Percentiles rank a stretch among this genome's conserved stretches.
These are phyloP conservation scores for Nephrotoma appendiculata DNA, from an alignment of 2,888 invertebrate species.

Conservation along the genomic window DNA sequence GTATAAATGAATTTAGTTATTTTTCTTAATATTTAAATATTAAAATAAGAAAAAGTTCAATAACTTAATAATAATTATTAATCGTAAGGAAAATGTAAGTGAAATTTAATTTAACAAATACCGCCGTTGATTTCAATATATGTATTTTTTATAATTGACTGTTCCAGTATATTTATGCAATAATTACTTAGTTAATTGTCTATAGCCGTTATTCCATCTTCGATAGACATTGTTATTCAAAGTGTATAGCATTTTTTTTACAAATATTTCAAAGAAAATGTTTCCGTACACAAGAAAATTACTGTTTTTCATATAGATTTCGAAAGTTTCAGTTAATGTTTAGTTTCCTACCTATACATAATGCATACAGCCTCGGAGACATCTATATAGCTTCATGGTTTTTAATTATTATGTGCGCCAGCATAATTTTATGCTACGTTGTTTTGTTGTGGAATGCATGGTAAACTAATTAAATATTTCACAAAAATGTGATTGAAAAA, in stretches of 20 bases:
- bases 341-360: neutral
- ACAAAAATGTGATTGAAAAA: too few species aligned
- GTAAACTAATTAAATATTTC: too few species aligned
- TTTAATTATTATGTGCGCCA: too few species aligned
- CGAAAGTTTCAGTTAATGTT: neutral
- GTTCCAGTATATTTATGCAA: neutral
- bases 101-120: neutral
- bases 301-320: neutral
- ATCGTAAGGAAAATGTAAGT: neutral
- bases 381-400: neutral
- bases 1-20: neutral
- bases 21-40: neutral
- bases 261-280: neutral
- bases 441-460: too few species aligned
- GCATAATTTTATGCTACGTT: too few species aligned
- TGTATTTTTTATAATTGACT: neutral
- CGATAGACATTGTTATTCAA: neutral
- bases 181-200: neutral
- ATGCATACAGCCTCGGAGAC: neutral
- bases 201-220: neutral
- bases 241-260: neutral
- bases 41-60: neutral
- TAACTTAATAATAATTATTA: neutral
- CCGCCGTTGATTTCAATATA: neutral
- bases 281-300: neutral